Evolutionary conservation across 1,140 invertebrate species (phyloP), one percentile per base, ranked within the genome.

Genomic region (Drosophila parabipectinata): DNA sequence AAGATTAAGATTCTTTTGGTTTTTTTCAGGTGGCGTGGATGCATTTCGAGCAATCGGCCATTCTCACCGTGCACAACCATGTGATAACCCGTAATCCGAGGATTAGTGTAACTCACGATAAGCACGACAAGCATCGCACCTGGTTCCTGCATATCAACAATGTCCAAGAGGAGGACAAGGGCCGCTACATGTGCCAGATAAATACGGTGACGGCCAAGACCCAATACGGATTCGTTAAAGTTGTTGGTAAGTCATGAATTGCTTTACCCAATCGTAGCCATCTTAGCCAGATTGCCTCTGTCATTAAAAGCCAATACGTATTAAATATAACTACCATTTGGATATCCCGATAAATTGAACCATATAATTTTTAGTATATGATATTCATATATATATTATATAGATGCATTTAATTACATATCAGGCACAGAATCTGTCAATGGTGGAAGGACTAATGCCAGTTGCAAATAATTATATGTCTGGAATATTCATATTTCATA

Each of bases 111-210:
- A 96, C 96, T 39, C 97, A 98, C 90, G 96, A 97, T 92, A 91
- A 92, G 67, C 91, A 92, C 63, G 91, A 92, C 76, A 95, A 95
- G 90, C 96, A 97, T 90, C 94, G 96, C 77, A 98, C 97, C 59
- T 98, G 97, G 97, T 97, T 96, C 92, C 94, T 98, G 81, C 97
- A 98, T 93, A 98, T 98, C 90, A 96, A 95, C 77, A 96, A 98
- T 78, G 96, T 98, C 37, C 95, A 97, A 77, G 96, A 98, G 92
- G 96, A 96, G 81, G 98, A 99, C 92, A 95, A 96, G 78, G 98
- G 98, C 34, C 94, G 96, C 24, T 99, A 98, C 93, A 98, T 98
- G 96, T 99, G 98, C 92, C 98, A 99, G 93, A 97, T 99, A 84
- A 99, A 98, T 92, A 98, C 98, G 3, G 97, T 97, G 72, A 97